Base-by-base conservation (phyloP, 2,888 invertebrate species). In the Himalopsyche kuldschensis region DNA sequence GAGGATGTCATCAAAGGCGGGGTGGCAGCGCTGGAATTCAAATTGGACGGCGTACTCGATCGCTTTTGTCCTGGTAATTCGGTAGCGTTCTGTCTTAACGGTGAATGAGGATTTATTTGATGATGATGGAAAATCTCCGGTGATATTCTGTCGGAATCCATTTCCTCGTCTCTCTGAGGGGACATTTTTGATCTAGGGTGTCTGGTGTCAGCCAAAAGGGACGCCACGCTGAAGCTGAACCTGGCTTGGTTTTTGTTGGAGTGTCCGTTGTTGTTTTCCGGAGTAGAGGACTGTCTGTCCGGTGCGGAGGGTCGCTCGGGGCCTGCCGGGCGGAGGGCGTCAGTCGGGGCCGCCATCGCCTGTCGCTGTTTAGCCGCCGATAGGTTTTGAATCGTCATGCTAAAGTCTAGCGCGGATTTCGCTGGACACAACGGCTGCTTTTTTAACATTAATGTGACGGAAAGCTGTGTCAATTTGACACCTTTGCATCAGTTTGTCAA, bases 171-270 rank as follows among this genome's bases (percentile, higher is more conserved):
- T 75, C 84, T 77, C 24, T 83, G 20, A 83, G 88, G 86, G 79
- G 87, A 85, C 27, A 87, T 84, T 10, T 90, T 89, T 17, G 92
- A 92, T 82, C 91, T 92, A 2, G 94, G 93, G 11, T 69, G 69
- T 89, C 96, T 94, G 32, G 97, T 95, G 88, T 97, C 97, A 20
- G 97, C 95, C 87, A 98, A 91, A 86, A 97, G 93, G 0, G 97
- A 96, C 6, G 97, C 97, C 87, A 97, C 97, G 90, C 97, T 96
- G 92, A 98, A 97, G 90, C 95, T 95, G 88, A 95, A 94, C 87
- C 95, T 92, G 86, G 94, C 94, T 69, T 69, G 69, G 85, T 93
- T 92, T 88, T 95, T 95, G 84, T 88, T 88, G 1, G 69, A 27
- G 63, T 20, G 91, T 91, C 87, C 89, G 89, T 86, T 87, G 87